Conservation (phyloP, 2,113 vertebrate genomes). For the Phrynosoma blainvillii region DNA sequence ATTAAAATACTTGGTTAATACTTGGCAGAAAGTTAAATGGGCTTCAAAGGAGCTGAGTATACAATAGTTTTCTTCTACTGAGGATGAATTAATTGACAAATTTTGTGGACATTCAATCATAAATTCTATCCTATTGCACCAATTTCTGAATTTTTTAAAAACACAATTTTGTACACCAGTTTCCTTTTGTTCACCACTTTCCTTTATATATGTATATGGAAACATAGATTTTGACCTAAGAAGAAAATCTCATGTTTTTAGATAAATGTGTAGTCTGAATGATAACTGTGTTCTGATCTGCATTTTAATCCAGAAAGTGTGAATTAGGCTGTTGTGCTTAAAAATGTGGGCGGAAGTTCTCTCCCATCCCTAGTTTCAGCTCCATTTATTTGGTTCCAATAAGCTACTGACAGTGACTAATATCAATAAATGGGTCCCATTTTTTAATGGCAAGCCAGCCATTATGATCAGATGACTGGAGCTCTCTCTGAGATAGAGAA, state of each 20-base stretch:
- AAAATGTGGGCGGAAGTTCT: not conserved
- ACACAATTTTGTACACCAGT: too few species aligned
- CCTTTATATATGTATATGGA: too few species aligned
- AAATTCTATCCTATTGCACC: too few species aligned
- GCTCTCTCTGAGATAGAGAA: not conserved
- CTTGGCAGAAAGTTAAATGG: slow-evolving; percentile 21
- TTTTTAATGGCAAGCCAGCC: not conserved
- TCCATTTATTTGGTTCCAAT: not conserved
- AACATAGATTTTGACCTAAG: too few species aligned
- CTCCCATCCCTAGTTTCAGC: not conserved
- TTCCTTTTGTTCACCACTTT: too few species aligned
- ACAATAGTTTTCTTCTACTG: too few species aligned
- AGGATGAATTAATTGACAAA: too few species aligned
- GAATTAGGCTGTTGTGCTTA: not conserved
- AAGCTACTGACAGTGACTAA: not conserved
- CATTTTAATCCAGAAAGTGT: not conserved
- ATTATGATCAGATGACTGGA: not conserved
- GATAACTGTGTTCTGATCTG: not conserved
- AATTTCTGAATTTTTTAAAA: too few species aligned
- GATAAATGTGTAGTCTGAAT: not conserved
- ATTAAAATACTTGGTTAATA: too few species aligned
- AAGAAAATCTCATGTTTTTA: not conserved
- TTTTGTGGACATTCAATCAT: too few species aligned
- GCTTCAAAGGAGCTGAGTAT: slow-evolving; percentile 32
- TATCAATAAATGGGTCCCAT: not conserved